Evolutionary conservation across 1,140 invertebrate species (phyloP).

Genomic region (Bombus pascuorum): DNA sequence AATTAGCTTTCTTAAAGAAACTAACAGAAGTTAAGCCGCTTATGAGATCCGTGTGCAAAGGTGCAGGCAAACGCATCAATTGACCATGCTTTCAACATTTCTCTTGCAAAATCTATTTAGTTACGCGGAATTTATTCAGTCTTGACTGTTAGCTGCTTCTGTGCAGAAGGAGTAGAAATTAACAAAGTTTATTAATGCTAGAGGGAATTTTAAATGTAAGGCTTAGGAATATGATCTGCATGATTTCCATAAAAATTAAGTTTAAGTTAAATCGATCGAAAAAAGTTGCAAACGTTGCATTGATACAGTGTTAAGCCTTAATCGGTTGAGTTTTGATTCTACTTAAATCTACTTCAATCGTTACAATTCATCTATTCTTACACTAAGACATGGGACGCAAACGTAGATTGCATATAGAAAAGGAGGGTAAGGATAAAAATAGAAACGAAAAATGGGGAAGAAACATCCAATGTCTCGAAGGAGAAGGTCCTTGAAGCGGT

Average conservation of each 20-base stretch:
- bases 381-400: neutral
- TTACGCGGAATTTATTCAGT: neutral
- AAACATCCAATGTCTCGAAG: neutral
- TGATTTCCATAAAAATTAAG: too few species aligned
- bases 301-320: too few species aligned
- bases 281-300: too few species aligned
- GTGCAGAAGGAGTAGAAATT: neutral
- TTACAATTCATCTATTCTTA: neutral
- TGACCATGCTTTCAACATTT: neutral
- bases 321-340: too few species aligned
- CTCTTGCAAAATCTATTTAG: too few species aligned
- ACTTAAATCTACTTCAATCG: neutral
- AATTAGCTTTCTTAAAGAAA: slow-evolving; percentile 10
- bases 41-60: slow-evolving; percentile 1
- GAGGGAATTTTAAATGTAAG: too few species aligned
- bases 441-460: neutral
- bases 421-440: too few species aligned
- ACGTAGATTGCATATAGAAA: neutral
- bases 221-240: too few species aligned
- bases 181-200: too few species aligned
- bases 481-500: neutral
- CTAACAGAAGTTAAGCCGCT: slow-evolving; percentile 12
- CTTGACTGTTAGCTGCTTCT: neutral
- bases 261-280: too few species aligned
- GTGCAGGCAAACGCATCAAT: slow-evolving; percentile 1